Evolutionary conservation across 2,113 vertebrate genomes (phyloP).

Genomic region (human): DNA sequence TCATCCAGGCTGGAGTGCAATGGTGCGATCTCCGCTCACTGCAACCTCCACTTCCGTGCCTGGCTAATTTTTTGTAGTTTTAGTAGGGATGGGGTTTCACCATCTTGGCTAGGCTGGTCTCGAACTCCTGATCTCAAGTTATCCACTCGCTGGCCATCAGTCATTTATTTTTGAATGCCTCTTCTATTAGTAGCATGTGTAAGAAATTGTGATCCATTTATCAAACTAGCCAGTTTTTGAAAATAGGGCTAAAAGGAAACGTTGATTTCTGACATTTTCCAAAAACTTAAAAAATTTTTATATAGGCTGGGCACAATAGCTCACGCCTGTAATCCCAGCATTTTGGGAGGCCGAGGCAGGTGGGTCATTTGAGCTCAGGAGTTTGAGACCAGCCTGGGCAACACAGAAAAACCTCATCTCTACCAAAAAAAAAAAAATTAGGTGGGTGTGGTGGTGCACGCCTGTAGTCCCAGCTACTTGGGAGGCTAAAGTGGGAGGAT

Average conservation of each 20-base stretch:
- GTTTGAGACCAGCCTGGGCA: not conserved
- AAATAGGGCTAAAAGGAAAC: not conserved
- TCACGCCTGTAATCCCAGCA: not conserved
- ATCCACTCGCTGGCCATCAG: too few species aligned
- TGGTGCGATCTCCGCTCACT: too few species aligned
- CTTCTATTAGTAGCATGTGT: not conserved
- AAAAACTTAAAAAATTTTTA: not conserved
- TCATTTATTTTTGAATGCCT: not conserved
- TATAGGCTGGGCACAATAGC: not conserved
- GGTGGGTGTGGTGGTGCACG: too few species aligned
- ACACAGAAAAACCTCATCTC: not conserved
- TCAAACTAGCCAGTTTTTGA: not conserved
- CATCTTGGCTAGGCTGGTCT: too few species aligned
- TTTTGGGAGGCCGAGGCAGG: not conserved
- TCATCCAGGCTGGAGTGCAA: too few species aligned
- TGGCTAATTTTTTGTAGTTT: too few species aligned
- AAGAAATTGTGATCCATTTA: not conserved
- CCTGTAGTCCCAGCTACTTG: too few species aligned
- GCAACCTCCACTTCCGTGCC: too few species aligned
- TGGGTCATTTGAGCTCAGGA: not conserved
- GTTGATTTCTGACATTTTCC: not conserved
- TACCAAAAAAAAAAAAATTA: not conserved
- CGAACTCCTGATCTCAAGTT: too few species aligned
- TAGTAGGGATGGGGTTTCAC: too few species aligned
- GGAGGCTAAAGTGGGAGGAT: too few species aligned